Percentiles rank a stretch among this genome's conserved stretches.
Evolutionary conservation across 2,113 vertebrate genomes (phyloP).

Genomic region (Periophthalmodon schlosseri): DNA sequence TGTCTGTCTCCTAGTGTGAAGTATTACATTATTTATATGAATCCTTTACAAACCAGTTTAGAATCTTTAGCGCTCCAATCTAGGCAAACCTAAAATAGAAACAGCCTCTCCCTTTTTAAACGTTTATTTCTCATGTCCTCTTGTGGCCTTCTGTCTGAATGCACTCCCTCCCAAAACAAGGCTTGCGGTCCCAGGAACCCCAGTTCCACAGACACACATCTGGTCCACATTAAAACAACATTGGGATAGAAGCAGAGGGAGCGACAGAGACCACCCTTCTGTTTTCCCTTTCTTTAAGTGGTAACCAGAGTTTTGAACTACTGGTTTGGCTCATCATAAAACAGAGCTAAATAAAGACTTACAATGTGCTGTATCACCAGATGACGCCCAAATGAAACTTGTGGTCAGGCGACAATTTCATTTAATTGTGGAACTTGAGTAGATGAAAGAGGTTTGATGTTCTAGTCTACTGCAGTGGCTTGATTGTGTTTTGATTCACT

Average conservation of each 20-base stretch:
- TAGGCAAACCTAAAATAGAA: constrained; percentile 53
- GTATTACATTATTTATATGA: constrained; percentile 17
- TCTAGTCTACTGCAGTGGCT: constrained; percentile 11
- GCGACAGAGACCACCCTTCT: constrained; percentile 47
- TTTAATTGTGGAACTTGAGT: constrained; percentile 6
- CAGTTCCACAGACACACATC: constrained; percentile 42
- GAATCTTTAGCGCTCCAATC: neutral
- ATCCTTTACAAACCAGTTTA: neutral
- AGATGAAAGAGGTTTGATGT: neutral
- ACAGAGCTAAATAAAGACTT: constrained; percentile 13
- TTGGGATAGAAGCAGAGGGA: constrained; percentile 40
- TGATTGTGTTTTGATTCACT: constrained; percentile 6
- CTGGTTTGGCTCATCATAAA: constrained; percentile 62
- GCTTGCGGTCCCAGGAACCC: constrained; percentile 29
- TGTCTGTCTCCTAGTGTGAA: neutral
- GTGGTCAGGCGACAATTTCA: constrained; percentile 4
- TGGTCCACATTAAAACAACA: constrained; percentile 53
- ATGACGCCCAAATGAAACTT: constrained; percentile 13
- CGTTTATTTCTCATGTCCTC: constrained; percentile 45
- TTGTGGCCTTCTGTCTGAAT: constrained; percentile 44
- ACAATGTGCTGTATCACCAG: constrained; percentile 1
- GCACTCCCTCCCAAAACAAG: constrained; percentile 31
- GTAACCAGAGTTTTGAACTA: constrained; percentile 50
- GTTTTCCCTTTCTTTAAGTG: constrained; percentile 51
- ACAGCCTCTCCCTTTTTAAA: constrained; percentile 46